Conservation (phyloP, 2,888 invertebrate genomes). For the Myopa testacea region DNA sequence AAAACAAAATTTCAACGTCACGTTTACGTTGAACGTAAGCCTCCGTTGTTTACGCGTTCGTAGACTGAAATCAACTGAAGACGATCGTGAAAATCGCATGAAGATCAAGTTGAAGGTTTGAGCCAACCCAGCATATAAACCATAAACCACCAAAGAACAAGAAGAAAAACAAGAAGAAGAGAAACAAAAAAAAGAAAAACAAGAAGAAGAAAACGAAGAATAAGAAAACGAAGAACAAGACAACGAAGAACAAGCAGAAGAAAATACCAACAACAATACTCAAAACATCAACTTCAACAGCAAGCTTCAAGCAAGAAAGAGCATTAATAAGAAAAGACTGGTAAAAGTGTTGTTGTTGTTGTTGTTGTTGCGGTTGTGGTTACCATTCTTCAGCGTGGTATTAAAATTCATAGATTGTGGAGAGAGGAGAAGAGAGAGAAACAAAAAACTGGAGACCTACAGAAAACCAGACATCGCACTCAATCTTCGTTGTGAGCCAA, state of each 20-base stretch:
- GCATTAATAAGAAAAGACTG: not conserved
- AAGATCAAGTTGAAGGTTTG: slow-evolving; percentile 49
- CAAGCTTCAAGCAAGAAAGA: not conserved
- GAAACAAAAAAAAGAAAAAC: not conserved
- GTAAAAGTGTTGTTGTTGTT: not conserved
- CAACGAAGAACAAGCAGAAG: too few species aligned
- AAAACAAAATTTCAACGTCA: not conserved
- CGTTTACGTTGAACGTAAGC: slow-evolving; percentile 25
- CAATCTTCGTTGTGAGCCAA: slow-evolving; percentile 5
- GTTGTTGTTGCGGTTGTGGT: not conserved
- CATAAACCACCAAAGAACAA: not conserved
- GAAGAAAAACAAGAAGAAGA: slow-evolving; percentile 12
- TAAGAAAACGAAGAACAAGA: not conserved
- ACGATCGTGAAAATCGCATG: slow-evolving; percentile 43
- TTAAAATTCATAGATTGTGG: not conserved
- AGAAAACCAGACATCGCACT: not conserved
- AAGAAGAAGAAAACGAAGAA: not conserved
- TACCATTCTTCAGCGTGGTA: not conserved
- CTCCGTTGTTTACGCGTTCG: slow-evolving; percentile 45
- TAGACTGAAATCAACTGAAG: slow-evolving; percentile 46
- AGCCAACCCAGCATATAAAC: not conserved
- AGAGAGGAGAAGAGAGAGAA: too few species aligned
- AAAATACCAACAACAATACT: too few species aligned
- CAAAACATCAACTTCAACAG: not conserved
- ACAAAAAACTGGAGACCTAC: not conserved